Percentiles rank a stretch among this genome's conserved stretches.
Conservation (phyloP, 2,888 invertebrate genomes). For the Meiosimyza platycephala region DNA sequence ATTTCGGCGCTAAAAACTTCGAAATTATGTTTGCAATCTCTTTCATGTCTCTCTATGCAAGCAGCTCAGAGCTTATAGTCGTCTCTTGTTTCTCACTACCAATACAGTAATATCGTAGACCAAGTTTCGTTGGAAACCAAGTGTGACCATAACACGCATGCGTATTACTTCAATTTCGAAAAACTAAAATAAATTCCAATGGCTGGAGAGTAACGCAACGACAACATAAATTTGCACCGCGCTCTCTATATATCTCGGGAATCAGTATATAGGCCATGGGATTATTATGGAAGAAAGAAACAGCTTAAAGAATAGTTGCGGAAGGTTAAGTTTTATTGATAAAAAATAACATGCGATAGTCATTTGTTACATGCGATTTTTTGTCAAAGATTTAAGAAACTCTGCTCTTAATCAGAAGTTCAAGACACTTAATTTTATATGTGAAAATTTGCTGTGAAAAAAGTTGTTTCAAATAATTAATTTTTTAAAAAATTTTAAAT, state of each 20-base stretch:
- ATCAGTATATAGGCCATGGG: constrained; percentile 11
- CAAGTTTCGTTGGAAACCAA: background rate
- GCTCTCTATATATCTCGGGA: background rate
- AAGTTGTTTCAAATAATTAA: too few species aligned
- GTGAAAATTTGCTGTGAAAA: too few species aligned
- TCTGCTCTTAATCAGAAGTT: too few species aligned
- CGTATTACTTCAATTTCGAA: background rate
- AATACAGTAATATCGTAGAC: background rate
- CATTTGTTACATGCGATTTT: too few species aligned
- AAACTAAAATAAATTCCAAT: background rate
- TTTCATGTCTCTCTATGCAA: background rate
- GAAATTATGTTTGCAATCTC: background rate
- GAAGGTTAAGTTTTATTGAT: constrained; percentile 11
- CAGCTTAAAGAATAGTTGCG: constrained; percentile 12
- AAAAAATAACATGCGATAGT: too few species aligned
- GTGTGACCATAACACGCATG: background rate
- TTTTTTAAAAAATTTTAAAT: too few species aligned
- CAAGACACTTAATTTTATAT: too few species aligned
- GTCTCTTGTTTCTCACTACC: background rate
- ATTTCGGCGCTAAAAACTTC: background rate
- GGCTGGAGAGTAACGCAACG: background rate
- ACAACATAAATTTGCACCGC: background rate
- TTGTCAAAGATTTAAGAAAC: too few species aligned
- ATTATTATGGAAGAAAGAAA: background rate
- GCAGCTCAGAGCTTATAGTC: background rate